Percentiles rank a stretch among this genome's conserved stretches.
Evolutionary conservation across 1,140 invertebrate species (phyloP).

Genomic region (Drosophila setifemur): DNA sequence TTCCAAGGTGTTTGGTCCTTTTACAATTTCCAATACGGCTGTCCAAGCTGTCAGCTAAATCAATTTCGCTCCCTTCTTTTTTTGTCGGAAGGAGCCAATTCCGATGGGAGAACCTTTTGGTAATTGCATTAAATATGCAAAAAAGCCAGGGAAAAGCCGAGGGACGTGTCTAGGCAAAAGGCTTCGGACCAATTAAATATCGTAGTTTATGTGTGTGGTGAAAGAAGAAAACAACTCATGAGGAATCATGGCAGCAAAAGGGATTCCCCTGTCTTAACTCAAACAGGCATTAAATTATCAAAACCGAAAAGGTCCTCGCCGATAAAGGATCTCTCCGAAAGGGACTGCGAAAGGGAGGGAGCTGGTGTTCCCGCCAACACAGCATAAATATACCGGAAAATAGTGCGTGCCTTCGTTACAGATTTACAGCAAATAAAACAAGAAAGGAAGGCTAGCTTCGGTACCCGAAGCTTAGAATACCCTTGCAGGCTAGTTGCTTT

Average conservation of each 20-base stretch:
- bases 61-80: constrained; percentile 43
- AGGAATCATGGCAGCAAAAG: constrained; percentile 49
- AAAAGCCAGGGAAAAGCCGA: constrained; percentile 46
- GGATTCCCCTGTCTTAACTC: constrained; percentile 64
- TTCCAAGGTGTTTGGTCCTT: constrained; percentile 12
- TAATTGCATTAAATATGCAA: constrained; percentile 81
- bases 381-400: constrained; percentile 65
- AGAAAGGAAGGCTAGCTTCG: too few relatives aligned
- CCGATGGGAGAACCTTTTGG: constrained; percentile 68
- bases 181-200: constrained; percentile 70
- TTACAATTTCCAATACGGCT: constrained; percentile 22
- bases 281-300: constrained; percentile 80
- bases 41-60: constrained; percentile 54
- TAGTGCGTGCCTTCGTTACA: constrained; percentile 78
- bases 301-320: constrained; percentile 44
- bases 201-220: constrained; percentile 65
- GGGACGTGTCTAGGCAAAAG: constrained; percentile 55
- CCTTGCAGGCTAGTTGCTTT: too few relatives aligned
- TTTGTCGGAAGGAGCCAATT: constrained; percentile 20
- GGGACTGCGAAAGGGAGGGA: neutral
- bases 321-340: constrained; percentile 22
- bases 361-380: constrained; percentile 61
- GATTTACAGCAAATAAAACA: constrained; percentile 71
- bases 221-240: constrained; percentile 48
- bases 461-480: too few relatives aligned